Evolutionary conservation across 2,888 invertebrate species (phyloP).

Genomic region (Tenthredo scrophulariae): DNA sequence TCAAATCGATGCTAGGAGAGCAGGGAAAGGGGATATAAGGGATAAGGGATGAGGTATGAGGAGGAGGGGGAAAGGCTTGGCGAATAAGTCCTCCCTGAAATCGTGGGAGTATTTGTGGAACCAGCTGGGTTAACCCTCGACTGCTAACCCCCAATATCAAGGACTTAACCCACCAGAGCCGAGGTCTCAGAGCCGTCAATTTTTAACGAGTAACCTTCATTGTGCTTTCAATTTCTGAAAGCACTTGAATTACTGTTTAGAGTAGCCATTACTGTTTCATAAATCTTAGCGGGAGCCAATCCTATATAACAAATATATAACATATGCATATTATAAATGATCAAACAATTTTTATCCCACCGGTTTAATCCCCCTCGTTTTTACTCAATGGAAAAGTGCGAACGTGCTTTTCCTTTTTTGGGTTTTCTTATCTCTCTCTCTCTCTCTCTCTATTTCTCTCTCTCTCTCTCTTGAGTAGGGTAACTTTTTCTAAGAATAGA

Average conservation of each 20-base stretch:
- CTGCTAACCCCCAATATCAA: conserved; percentile 37
- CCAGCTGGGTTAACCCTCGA: conserved; percentile 37
- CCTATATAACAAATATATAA: not conserved
- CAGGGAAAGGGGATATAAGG: conserved; percentile 2
- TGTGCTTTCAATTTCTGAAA: conserved; percentile 1
- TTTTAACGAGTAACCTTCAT: conserved; percentile 33
- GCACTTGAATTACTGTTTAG: not conserved
- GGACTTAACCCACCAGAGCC: conserved; percentile 16
- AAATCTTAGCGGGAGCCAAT: not conserved
- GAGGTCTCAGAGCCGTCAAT: conserved; percentile 15
- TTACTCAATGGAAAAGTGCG: not conserved
- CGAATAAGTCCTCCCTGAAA: conserved; percentile 25
- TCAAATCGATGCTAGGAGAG: not conserved
- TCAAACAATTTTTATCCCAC: not conserved
- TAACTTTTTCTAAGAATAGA: not conserved
- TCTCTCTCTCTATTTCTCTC: not conserved
- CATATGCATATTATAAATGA: not conserved
- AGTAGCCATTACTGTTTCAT: conserved; percentile 6
- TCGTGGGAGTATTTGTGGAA: conserved; percentile 17
- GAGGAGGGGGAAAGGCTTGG: not conserved
- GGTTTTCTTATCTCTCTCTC: not conserved
- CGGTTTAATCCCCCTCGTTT: not conserved
- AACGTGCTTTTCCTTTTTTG: not conserved
- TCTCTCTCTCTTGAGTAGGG: not conserved
- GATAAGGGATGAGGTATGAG: not conserved